phyloP scores from a whole-genome alignment of 1,140 invertebrate species.

The Drosophila gunungcola region DNA sequence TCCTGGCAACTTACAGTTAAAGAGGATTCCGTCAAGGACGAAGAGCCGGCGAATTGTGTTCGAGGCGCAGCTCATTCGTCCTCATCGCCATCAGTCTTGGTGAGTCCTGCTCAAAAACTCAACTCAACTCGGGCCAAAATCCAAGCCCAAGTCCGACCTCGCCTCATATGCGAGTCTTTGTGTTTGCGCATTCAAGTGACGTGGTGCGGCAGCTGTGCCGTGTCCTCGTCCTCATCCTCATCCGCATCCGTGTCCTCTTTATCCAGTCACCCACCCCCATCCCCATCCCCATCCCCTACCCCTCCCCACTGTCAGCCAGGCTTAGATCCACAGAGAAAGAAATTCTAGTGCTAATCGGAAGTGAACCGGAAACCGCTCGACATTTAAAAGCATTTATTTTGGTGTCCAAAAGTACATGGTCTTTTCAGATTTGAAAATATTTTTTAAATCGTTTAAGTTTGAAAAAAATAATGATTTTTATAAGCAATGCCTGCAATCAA shows the following conservation, averaged over 20 bases:
- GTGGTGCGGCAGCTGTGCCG: slow-evolving; percentile 52
- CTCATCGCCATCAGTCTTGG: slow-evolving; percentile 49
- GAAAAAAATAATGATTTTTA: too few species aligned
- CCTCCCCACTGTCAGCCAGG: not conserved
- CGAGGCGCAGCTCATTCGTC: slow-evolving; percentile 40
- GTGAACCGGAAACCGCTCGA: too few species aligned
- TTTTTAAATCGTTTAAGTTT: too few species aligned
- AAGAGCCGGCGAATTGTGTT: slow-evolving; percentile 43
- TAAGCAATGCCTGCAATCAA: too few species aligned
- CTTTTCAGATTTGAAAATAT: too few species aligned
- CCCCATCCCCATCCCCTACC: not conserved
- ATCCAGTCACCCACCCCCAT: not conserved
- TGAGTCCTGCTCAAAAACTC: slow-evolving; percentile 17
- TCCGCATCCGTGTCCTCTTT: slow-evolving; percentile 42
- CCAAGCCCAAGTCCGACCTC: slow-evolving; percentile 29
- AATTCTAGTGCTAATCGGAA: not conserved
- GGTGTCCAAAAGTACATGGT: too few species aligned
- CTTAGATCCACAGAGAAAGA: slow-evolving; percentile 22
- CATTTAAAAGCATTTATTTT: not conserved
- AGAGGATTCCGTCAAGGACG: slow-evolving; percentile 71
- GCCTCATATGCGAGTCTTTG: slow-evolving; percentile 74
- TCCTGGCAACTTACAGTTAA: slow-evolving; percentile 54
- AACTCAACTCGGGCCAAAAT: slow-evolving; percentile 10
- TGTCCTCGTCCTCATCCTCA: slow-evolving; percentile 17
- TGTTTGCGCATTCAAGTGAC: slow-evolving; percentile 79